Evolutionary conservation across 2,797 vertebrate species (phyloP).

Genomic region (Lepus oiostolus): DNA sequence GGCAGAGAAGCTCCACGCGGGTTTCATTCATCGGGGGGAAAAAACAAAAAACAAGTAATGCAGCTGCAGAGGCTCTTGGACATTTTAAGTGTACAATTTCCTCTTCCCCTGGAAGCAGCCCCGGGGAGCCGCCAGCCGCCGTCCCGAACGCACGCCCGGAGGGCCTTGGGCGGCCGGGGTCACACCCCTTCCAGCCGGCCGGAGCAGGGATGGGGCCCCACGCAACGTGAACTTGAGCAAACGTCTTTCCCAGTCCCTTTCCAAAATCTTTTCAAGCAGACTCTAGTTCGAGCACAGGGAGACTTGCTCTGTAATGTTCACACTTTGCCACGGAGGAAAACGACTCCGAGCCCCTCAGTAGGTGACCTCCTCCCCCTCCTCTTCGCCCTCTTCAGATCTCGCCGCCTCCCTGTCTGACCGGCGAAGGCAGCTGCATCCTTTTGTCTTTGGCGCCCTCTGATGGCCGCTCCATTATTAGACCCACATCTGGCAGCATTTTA

Average conservation of each 20-base stretch:
- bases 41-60: not conserved
- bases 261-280: slow-evolving; percentile 70
- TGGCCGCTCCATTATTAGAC: slow-evolving; percentile 61
- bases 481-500: not conserved
- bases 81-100: slow-evolving; percentile 34
- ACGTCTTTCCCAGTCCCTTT: slow-evolving; percentile 4
- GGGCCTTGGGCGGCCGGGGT: no score
- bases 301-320: slow-evolving; percentile 78
- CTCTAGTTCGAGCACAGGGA: slow-evolving; percentile 37
- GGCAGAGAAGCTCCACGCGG: not conserved
- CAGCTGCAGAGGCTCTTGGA: not conserved
- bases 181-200: no score
- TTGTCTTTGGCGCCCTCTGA: slow-evolving; percentile 85
- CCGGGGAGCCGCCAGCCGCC: not conserved
- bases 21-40: not conserved
- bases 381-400: slow-evolving; percentile 57
- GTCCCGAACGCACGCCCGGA: no score
- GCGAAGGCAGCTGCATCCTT: slow-evolving; percentile 48
- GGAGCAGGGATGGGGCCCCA: no score
- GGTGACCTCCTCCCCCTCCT: slow-evolving; percentile 54
- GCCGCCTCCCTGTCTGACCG: not conserved
- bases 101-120: slow-evolving; percentile 25
- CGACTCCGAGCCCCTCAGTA: slow-evolving; percentile 42
- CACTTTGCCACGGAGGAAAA: slow-evolving; percentile 70
- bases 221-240: no score